Base-by-base conservation (phyloP, 2,888 invertebrate genomes). In the Papilio demoleus region DNA sequence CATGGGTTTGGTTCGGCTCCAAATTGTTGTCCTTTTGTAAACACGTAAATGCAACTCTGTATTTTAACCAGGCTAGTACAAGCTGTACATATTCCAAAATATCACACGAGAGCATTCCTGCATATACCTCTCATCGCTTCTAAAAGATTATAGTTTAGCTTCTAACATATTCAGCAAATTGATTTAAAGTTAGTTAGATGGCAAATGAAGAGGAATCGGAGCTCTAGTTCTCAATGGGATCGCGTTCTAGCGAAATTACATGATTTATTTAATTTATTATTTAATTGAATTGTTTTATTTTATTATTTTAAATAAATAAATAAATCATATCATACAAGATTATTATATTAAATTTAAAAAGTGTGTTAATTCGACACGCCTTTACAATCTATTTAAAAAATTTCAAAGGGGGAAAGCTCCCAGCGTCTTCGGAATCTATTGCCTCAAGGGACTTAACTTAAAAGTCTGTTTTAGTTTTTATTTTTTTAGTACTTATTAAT, bases 1-100 rank as follows among this genome's bases (percentile, higher is more conserved):
- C 63, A 68, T 68, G 45, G 67, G 67, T 56, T 68, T 42, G 62
- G 63, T 62, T 67, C 42, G 11, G 36, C 19, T 31, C 45, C 17
- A 58, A 58, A 40, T 63, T 36, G 56, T 34, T 68, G 36, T 42
- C 63, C 36, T 68, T 63, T 56, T 31, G 40, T 53, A 42, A 53
- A 61, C 27, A 53, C 24, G 19, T 34, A 45, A 60, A 42, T 27
- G 31, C 61, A 45, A 27, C 62, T 45, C 31, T 17, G 31, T 53
- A 31, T 53, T 53, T 56, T 17, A 56, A 6, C n/a, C 31, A 31
- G 31, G 53, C 31, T 31, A 31, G 31, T 56, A 31, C 14, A 31
- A 31, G 22, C 12, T 5, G 53, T 9, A n/a, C 31, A 56, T 27
- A 53, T 53, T 14, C 3, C 31, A 31, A 27, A 27, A 31, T 9